Evolutionary conservation across 2,113 vertebrate species (phyloP), one percentile per base, ranked within the genome.

Genomic region (Eulemur macaco): DNA sequence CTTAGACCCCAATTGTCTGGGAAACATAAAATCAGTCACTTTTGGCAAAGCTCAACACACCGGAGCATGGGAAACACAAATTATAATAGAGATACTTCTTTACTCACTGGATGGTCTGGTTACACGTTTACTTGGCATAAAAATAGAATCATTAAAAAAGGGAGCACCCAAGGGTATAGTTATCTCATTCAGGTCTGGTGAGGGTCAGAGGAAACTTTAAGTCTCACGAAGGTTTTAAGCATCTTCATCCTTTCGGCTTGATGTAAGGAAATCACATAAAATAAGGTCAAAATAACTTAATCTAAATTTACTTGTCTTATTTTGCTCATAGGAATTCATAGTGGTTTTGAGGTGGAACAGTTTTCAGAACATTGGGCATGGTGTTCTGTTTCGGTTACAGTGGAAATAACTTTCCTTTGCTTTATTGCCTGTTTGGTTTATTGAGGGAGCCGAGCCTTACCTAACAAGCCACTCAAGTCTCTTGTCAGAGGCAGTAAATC

Each of bases 11-110:
- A 64, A 18, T 47, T 91, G 91, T 83, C 83, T 76, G 82, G 68
- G 89, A 96, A 96, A 83, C 21, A n/a, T 90, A 97, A 96, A 89
- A 84, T 92, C 78, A 81, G 96, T 88, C 88, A 81, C 74, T 86
- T 86, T 96, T 95, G 94, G 95, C 93, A 97, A 97, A 39, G 58
- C 80, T 93, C 78, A 86, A 45, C n/a, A 83, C 58, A 91, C 50
- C 3, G 4, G 84, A 91, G 89, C 89, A 91, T 89, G 94, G 87
- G 94, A 97, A 97, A 94, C 86, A 71, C 60, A 96, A 82, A 81
- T 76, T 85, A 96, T 91, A 95, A 88, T 5, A 94, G 93, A 92
- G 82, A 66, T n/a, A n/a, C 54, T 91, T 81, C 78, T 94, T 82
- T 66, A 82, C n/a, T 96, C 42, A 39, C 54, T 91, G 52, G 52